Percentiles rank a stretch among this genome's conserved stretches.
Conservation (phyloP, 2,797 vertebrate genomes). For the Helostoma temminkii region DNA sequence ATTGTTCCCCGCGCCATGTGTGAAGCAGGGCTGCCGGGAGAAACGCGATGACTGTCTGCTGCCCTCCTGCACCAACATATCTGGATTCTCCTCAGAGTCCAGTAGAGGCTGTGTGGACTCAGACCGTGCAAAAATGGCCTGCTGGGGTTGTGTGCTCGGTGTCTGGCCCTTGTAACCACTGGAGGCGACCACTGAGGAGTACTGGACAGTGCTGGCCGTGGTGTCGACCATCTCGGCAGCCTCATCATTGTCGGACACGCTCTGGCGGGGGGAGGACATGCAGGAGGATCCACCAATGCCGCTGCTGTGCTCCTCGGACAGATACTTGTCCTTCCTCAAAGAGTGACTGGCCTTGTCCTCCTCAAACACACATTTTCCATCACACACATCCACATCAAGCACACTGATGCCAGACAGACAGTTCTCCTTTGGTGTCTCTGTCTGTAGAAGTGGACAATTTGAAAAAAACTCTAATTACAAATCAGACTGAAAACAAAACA, state of each 20-base stretch:
- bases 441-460: conserved; percentile 76
- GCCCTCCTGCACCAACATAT: conserved; percentile 73
- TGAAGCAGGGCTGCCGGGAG: conserved; percentile 72
- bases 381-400: conserved; percentile 89
- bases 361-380: conserved; percentile 86
- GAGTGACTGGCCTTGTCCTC: conserved; percentile 89
- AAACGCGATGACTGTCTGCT: conserved; percentile 62
- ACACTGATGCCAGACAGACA: conserved; percentile 90
- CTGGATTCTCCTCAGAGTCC: conserved; percentile 90
- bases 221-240: conserved; percentile 89
- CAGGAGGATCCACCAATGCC: conserved; percentile 98
- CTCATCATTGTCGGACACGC: conserved; percentile 93
- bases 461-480: not conserved
- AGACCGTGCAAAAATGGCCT: conserved; percentile 89
- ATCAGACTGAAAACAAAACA: too few species aligned
- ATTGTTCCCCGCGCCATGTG: conserved; percentile 48
- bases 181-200: conserved; percentile 93
- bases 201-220: conserved; percentile 93
- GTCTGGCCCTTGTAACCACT: conserved; percentile 93
- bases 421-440: conserved; percentile 88
- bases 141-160: conserved; percentile 83
- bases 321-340: conserved; percentile 92
- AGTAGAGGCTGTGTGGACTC: conserved; percentile 97
- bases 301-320: conserved; percentile 96
- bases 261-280: conserved; percentile 96